Evolutionary conservation across 2,797 vertebrate species (phyloP).

Genomic region (Rhinophrynus dorsalis): DNA sequence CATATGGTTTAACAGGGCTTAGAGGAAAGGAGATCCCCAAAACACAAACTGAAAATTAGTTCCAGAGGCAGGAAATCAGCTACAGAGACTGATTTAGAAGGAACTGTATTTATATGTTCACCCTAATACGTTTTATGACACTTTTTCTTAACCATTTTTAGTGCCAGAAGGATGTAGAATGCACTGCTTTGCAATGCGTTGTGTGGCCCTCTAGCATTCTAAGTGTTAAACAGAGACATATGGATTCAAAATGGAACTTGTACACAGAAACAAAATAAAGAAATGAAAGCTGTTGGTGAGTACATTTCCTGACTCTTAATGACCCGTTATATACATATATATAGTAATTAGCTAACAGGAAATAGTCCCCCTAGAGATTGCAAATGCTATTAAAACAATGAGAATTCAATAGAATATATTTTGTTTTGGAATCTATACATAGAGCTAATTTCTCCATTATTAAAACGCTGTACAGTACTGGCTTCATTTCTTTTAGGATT

Average conservation of each 20-base stretch:
- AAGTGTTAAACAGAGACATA: conserved; percentile 23
- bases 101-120: too few species aligned
- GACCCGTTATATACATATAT: conserved; percentile 43
- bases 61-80: too few species aligned
- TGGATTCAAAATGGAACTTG: conserved; percentile 28
- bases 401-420: background rate
- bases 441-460: background rate
- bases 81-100: too few species aligned
- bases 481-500: background rate
- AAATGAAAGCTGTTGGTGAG: conserved; percentile 21
- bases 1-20: too few species aligned
- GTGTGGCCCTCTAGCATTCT: too few species aligned
- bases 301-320: conserved; percentile 38
- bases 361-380: conserved; percentile 34
- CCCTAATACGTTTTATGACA: conserved; percentile 17
- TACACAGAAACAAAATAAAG: conserved; percentile 11
- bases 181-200: too few species aligned
- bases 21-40: too few species aligned
- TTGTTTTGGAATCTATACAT: conserved; percentile 15
- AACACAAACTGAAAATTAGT: too few species aligned
- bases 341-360: conserved; percentile 40
- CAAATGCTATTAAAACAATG: conserved; percentile 34
- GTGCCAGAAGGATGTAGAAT: too few species aligned
- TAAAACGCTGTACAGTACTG: background rate
- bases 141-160: too few species aligned